A percentile compares a stretch with the other conserved stretches of the same genome.
These are phyloP conservation scores for Apamea monoglypha DNA, from an alignment of 2,888 invertebrate genomes.

Conservation along the genomic window DNA sequence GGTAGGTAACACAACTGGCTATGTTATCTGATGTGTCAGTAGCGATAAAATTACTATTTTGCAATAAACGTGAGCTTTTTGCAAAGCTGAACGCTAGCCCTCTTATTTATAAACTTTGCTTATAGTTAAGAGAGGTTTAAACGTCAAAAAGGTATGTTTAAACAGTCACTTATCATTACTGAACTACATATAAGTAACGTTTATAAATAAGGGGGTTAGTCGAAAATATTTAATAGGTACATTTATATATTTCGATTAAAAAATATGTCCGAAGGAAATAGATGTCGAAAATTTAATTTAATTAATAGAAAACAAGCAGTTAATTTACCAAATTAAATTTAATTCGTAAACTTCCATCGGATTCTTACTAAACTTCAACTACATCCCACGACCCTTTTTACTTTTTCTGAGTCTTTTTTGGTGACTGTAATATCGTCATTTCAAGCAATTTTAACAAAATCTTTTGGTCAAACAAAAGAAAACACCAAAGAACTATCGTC, in stretches of 20 bases:
- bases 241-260: background rate
- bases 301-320: too few relatives aligned
- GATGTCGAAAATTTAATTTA: too few relatives aligned
- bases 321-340: too few relatives aligned
- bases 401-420: background rate
- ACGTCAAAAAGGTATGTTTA: too few relatives aligned
- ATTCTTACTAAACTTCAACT: background rate
- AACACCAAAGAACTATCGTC: background rate
- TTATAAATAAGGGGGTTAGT: background rate
- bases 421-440: background rate
- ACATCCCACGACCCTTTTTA: too few relatives aligned
- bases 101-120: too few relatives aligned
- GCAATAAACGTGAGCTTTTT: background rate
- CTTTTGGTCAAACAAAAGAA: background rate
- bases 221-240: background rate
- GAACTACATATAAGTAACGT: too few relatives aligned
- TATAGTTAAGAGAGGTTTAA: too few relatives aligned
- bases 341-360: background rate
- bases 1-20: slow-evolving; percentile 57
- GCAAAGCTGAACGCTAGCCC: background rate
- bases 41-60: background rate
- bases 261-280: background rate
- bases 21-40: slow-evolving; percentile 37
- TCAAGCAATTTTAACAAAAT: background rate
- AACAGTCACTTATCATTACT: too few relatives aligned